These are phyloP conservation scores for Archivesica marissinica DNA, from an alignment of 1,140 invertebrate genomes.

Conservation along the genomic window DNA sequence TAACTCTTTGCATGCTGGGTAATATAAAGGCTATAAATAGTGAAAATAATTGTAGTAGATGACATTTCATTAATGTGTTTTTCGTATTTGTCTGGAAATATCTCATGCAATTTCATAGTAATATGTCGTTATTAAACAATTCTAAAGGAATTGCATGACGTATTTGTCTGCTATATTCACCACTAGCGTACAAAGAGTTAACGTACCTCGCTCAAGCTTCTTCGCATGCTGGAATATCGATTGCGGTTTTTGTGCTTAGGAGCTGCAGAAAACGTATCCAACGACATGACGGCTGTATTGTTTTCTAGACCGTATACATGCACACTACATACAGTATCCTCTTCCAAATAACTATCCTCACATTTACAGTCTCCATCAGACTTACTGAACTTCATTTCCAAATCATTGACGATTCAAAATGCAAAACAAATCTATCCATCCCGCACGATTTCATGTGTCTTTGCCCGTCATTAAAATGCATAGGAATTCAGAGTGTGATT, in stretches of 20 bases:
- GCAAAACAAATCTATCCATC: constrained; percentile 2
- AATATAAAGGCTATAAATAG: no score
- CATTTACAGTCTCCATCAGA: background rate
- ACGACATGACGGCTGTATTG: background rate
- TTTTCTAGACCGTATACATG: background rate
- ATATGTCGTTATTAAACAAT: no score
- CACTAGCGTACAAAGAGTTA: no score
- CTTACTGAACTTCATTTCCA: background rate
- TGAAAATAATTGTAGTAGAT: no score
- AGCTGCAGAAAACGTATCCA: background rate
- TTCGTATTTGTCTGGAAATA: no score
- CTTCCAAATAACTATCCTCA: background rate
- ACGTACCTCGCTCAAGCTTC: constrained; percentile 18
- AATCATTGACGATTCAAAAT: background rate
- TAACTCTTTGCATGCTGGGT: no score
- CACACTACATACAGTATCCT: background rate
- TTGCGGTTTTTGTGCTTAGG: background rate
- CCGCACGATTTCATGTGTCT: background rate
- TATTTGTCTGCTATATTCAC: no score
- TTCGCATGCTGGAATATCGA: background rate
- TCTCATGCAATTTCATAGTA: no score
- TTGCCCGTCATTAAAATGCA: background rate
- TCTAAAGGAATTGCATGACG: no score
- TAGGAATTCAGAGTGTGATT: background rate
- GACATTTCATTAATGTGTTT: no score